Base-by-base conservation (phyloP, 2,888 invertebrate species). In the Meiosimyza platycephala region DNA sequence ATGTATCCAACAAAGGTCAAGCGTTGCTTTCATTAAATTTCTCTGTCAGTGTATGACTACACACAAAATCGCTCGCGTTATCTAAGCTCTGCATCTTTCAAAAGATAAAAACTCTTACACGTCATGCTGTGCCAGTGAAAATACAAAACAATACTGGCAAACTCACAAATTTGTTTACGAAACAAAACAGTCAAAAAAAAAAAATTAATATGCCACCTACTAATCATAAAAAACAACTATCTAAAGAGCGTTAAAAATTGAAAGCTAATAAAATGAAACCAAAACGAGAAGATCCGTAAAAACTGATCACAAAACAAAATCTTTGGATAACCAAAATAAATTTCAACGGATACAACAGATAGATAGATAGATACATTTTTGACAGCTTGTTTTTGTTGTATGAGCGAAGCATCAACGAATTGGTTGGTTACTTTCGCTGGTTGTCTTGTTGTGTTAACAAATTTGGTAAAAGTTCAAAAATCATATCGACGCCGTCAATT, bases 191-290 rank as follows among this genome's bases (percentile, higher is more conserved):
- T 0, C n/a, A 63, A 18, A 62, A 22, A 33, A 62, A 62, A 40
- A 63, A 18, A 18, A 63, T 63, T 18, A 63, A 63, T 47, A 57
- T 57, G 48, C 63, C 63, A 63, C 63, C 63, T 63, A 63, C 63
- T 12, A 63, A 48, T 63, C n/a, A 47, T 16, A 63, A 40, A 2
- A 40, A 7, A 16, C 63, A 47, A 63, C 47, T 9, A 40, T 40
- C 40, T 16, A 18, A 47, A 48, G 63, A 47, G 48, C 48, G 48
- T 48, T 48, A 18, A 47, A 63, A 63, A 63, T 63, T 48, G 63
- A 63, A 63, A 47, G 63, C 63, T 16, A 40, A 16, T 16, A 47
- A 47, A 48, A 6, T 2, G 4, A 40, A 40, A 7, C 40, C 40
- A 40, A 40, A 40, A 18, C 3, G n/a, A 47, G 15, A 47, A 48